Evolutionary conservation across 1,140 invertebrate genomes (phyloP), one percentile per base, ranked within the genome.

Genomic region (Polypedilum vanderplanki): DNA sequence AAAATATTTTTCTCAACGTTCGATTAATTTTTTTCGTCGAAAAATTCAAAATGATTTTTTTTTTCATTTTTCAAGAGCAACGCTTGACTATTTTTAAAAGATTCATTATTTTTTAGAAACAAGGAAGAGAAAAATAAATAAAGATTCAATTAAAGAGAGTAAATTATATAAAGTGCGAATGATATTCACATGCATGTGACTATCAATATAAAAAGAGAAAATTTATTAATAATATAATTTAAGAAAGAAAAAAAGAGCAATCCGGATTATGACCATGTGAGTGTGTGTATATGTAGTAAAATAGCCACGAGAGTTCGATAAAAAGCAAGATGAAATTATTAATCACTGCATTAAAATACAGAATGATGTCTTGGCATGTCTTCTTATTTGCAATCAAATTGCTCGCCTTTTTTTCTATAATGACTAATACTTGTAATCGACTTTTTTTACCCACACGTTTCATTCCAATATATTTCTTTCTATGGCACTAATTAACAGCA

Each of bases 341-440:
- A 70, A 70, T 70, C 65, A 70, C 65, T 57, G 46, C 65, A 70
- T 70, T 70, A 70, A 70, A 57, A 18, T 67, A 20, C 7, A 67
- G 18, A 70, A 70, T 70, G 65, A 67, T 67, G 64, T 67, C 20
- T 70, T 70, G 10, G 65, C 20, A 18, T 20, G 20, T 70, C 20
- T 70, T 67, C 65, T 67, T 18, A 20, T 15, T 67, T 67, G 10
- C 17, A n/a, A 70, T 18, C 17, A 70, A 70, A 18, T 70, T 70
- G 17, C 65, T 70, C 46, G 46, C 46, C 12, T 57, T 57, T 46
- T 46, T 46, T 46, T 46, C 12, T 70, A 20, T 70, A 70, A 70
- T 18, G 17, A 70, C 65, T 70, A 70, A 70, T 70, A 70, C 65
- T 70, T 18, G 17, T 18, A 20, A 18, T 70, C 65, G 20, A 70